Evolutionary conservation across 2,888 invertebrate species (phyloP), one percentile per base, ranked within the genome.

Genomic region (Cyclophora albipunctata): DNA sequence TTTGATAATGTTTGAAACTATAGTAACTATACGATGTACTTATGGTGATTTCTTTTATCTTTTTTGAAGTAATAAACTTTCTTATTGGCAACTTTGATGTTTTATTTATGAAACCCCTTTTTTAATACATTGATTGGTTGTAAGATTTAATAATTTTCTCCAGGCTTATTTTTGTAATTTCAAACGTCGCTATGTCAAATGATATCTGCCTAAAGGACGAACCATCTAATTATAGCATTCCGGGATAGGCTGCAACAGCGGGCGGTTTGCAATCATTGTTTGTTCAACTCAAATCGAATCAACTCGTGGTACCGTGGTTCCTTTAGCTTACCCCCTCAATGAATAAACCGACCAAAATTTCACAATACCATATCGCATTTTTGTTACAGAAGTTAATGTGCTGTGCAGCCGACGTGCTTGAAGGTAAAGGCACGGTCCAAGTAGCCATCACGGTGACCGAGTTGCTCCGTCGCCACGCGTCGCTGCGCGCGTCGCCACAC

Each of bases 361-460:
- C 20, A 20, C 1, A 20, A 20, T 20, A 20, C 20, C 20, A 20
- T 20, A 20, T 20, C 2, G 2, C 2, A 1, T 1, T 20, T 41
- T 44, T 35, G 40, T 92, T 91, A 48, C 91, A 95, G 97, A 96
- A 96, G 78, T 90, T 97, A 64, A 92, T 97, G 74, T 97, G 97
- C 86, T 95, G 96, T 77, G 93, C 97, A 41, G 94, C 96, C 40
- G 97, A 97, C 81, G 95, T 98, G n/a, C 88, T 98, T 45, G 97
- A 97, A 82, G 96, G 96, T 51, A 94, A 96, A 73, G 95, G 95
- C 1, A 91, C 95, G 7, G 94, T 96, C 2, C 94, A 96, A 74
- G 93, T 97, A 34, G 96, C 97, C 46, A 93, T 96, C 58, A 97
- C 97, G 0, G 96, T 97, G 34, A 92, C 93, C 2, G 96, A 96